These are phyloP conservation scores for Pristionchus exspectatus DNA, from an alignment of 2,888 invertebrate genomes.

Conservation along the genomic window DNA sequence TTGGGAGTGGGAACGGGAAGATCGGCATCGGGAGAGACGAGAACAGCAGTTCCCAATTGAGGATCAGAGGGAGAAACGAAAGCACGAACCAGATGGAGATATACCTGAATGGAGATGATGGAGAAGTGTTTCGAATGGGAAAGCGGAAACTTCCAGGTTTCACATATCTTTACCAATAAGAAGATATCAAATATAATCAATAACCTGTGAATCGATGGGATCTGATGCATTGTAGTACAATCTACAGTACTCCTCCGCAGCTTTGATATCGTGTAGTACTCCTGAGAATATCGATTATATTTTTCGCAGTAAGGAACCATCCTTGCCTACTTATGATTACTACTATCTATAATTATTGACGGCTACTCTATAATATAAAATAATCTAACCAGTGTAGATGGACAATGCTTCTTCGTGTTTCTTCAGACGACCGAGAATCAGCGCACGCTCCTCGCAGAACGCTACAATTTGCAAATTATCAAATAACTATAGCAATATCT, in stretches of 20 bases:
- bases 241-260: constrained; percentile 89
- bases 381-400: constrained; percentile 87
- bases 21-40: constrained; percentile 48
- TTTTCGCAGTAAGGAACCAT: background rate
- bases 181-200: background rate
- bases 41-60: constrained; percentile 77
- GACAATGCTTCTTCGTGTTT: constrained; percentile 93
- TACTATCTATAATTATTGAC: too few relatives aligned
- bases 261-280: constrained; percentile 88
- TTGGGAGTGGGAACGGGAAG: constrained; percentile 83
- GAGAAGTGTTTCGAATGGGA: background rate
- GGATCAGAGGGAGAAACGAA: constrained; percentile 83
- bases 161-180: too few relatives aligned
- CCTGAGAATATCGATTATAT: constrained; percentile 27
- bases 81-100: constrained; percentile 84
- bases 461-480: constrained; percentile 79
- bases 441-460: constrained; percentile 92
- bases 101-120: constrained; percentile 81
- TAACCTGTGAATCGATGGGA: constrained; percentile 71
- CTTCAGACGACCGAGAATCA: constrained; percentile 92
- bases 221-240: constrained; percentile 72
- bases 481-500: background rate
- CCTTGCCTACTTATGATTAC: background rate
- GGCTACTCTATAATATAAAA: too few relatives aligned
- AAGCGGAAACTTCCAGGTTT: background rate